Percentiles rank a stretch among this genome's conserved stretches.
Conservation (phyloP, 92 coral and sea anemone genomes). For the Porites cylindrica region DNA sequence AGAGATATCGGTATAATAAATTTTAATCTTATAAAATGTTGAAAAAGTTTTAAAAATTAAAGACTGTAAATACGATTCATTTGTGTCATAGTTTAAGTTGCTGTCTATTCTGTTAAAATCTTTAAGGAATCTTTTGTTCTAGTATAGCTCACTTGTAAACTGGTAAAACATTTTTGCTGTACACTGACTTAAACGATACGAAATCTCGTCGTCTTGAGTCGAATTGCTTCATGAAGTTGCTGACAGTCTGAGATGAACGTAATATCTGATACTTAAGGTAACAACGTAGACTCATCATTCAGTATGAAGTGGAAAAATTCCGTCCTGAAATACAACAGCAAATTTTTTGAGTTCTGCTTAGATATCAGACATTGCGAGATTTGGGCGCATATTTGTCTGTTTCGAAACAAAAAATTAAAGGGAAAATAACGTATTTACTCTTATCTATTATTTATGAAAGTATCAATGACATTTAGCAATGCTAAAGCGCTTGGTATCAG, state of each 20-base stretch:
- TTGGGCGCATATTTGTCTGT: not conserved
- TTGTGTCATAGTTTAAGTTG: constrained; percentile 16
- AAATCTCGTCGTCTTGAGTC: no score
- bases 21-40: not conserved
- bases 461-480: constrained; percentile 43
- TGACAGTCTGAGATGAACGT: no score
- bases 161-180: not conserved
- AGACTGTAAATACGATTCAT: constrained; percentile 52
- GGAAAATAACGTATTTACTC: not conserved
- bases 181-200: no score
- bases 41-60: constrained; percentile 13
- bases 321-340: not conserved
- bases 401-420: not conserved
- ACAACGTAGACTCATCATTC: no score
- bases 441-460: constrained; percentile 30
- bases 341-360: not conserved
- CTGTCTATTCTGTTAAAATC: not conserved
- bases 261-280: no score
- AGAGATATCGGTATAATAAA: not conserved
- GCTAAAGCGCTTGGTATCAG: not conserved
- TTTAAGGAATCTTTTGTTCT: not conserved
- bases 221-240: no score
- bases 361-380: not conserved
- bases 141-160: no score
- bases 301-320: not conserved